These are phyloP conservation scores for Eristalis intricaria DNA, from an alignment of 2,888 invertebrate species.

Conservation along the genomic window DNA sequence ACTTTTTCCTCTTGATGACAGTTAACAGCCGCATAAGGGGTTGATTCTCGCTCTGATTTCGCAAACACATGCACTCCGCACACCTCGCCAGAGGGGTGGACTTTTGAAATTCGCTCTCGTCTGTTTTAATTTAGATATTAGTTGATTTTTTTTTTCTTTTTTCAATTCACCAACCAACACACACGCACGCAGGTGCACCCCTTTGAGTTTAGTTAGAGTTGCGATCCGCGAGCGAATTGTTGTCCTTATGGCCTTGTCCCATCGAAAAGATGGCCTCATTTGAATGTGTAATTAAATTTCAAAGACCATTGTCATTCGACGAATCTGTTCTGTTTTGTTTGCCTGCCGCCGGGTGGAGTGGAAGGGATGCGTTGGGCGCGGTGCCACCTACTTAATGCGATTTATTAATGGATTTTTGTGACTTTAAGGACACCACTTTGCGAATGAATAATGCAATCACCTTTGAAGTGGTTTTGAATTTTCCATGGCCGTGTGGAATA, in stretches of 20 bases:
- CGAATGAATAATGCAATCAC: conserved; percentile 62
- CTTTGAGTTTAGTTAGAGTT: conserved; percentile 6
- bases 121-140: conserved; percentile 67
- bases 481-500: conserved; percentile 33
- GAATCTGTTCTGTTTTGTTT: background rate
- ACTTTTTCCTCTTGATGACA: conserved; percentile 51
- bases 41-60: conserved; percentile 51
- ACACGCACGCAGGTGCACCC: conserved; percentile 32
- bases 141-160: conserved; percentile 20
- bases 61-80: conserved; percentile 9
- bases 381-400: conserved; percentile 60
- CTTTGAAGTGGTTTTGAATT: conserved; percentile 71
- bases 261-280: conserved; percentile 56
- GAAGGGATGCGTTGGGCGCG: conserved; percentile 40
- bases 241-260: conserved; percentile 50
- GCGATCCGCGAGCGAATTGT: conserved; percentile 42
- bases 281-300: conserved; percentile 71
- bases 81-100: background rate
- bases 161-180: background rate
- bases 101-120: conserved; percentile 40
- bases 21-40: conserved; percentile 60
- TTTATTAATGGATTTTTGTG: conserved; percentile 71
- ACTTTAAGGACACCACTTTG: conserved; percentile 67
- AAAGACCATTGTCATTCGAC: conserved; percentile 31
- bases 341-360: background rate